Percentiles rank a stretch among this genome's conserved stretches.
Evolutionary conservation across 2,113 vertebrate genomes (phyloP).

Genomic region (Scomber japonicus): DNA sequence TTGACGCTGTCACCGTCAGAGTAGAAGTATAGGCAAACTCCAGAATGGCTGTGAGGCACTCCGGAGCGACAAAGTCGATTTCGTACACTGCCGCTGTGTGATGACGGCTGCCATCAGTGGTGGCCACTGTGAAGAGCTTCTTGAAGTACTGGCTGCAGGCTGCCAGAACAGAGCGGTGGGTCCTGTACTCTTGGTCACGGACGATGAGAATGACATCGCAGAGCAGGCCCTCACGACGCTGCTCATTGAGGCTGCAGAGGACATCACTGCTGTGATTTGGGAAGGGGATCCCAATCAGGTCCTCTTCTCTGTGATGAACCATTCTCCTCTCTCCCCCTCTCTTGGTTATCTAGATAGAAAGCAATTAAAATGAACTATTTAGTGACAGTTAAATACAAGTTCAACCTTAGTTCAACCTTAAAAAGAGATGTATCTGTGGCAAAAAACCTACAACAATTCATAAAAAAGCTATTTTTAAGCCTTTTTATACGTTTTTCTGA

Average conservation of each 20-base stretch:
- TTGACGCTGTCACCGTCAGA: slow-evolving; percentile 94
- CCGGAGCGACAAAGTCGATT: slow-evolving; percentile 96
- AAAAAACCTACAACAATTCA: slow-evolving; percentile 2
- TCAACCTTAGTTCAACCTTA: not conserved
- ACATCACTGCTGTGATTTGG: slow-evolving; percentile 98
- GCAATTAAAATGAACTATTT: slow-evolving; percentile 6
- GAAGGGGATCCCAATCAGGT: slow-evolving; percentile 98
- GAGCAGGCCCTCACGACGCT: slow-evolving; percentile 93
- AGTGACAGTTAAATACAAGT: not conserved
- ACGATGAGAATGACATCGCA: slow-evolving; percentile 97
- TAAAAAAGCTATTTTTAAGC: not conserved
- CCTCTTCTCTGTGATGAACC: slow-evolving; percentile 94
- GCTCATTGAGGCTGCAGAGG: slow-evolving; percentile 95
- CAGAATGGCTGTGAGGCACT: slow-evolving; percentile 96
- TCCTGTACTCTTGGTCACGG: slow-evolving; percentile 95
- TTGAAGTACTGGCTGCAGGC: slow-evolving; percentile 99
- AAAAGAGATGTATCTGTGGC: not conserved
- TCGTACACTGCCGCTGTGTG: slow-evolving; percentile 87
- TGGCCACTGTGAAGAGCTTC: slow-evolving; percentile 96
- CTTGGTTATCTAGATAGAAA: slow-evolving; percentile 19
- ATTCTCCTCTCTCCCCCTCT: slow-evolving; percentile 83
- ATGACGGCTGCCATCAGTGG: slow-evolving; percentile 80
- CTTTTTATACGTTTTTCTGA: not conserved
- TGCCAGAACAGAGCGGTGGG: slow-evolving; percentile 94
- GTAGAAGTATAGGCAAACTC: slow-evolving; percentile 99